Percentiles rank a stretch among this genome's conserved stretches.
Evolutionary conservation across 2,113 vertebrate species (phyloP).

Genomic region (Dinomys branickii): DNA sequence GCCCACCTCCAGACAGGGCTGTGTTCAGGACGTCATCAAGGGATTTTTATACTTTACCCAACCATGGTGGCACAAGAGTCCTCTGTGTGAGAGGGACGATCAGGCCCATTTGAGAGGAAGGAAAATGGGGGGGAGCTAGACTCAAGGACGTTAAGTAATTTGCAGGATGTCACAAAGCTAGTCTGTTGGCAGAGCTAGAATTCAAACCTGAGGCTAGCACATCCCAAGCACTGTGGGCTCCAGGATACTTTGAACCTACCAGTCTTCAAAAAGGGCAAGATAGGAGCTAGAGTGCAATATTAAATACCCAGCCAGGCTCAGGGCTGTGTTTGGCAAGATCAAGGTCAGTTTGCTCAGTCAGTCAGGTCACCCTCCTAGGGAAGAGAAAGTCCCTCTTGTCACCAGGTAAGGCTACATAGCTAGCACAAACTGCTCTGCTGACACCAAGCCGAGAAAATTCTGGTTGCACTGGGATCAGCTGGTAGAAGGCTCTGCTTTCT

Average conservation of each 20-base stretch:
- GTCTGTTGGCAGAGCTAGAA: not conserved
- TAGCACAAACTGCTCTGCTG: not conserved
- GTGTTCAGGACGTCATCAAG: not conserved
- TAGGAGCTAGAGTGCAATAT: not conserved
- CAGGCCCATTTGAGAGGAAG: not conserved
- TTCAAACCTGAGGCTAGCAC: not conserved
- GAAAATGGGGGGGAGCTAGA: not conserved
- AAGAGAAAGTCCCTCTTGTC: not conserved
- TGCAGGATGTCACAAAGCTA: not conserved
- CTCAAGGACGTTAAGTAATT: conserved; percentile 10
- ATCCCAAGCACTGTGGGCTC: not conserved
- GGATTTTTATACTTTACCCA: not conserved
- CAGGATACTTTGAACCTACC: not conserved
- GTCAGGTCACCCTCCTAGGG: not conserved
- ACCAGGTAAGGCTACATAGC: not conserved
- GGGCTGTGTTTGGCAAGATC: not conserved
- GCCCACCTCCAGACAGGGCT: not conserved
- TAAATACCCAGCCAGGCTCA: not conserved
- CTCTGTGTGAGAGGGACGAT: not conserved
- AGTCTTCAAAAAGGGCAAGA: not conserved
- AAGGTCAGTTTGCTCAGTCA: not conserved
- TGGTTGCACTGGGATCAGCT: not conserved
- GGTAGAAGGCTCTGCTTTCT: not conserved
- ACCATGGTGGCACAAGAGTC: not conserved
- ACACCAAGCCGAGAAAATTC: not conserved